Evolutionary conservation across 2,888 invertebrate species (phyloP).

Genomic region (Zygaena filipendulae): DNA sequence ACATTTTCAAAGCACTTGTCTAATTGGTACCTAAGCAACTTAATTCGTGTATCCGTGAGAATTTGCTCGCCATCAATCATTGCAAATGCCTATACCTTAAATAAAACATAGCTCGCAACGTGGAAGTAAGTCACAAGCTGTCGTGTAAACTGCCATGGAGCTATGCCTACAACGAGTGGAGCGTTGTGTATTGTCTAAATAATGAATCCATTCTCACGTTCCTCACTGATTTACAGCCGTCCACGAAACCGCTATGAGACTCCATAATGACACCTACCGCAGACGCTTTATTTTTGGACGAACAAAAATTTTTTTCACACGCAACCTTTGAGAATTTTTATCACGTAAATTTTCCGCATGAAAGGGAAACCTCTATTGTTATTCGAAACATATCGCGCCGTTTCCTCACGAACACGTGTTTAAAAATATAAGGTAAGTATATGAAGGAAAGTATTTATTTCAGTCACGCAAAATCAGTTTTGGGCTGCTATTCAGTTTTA

Average conservation of each 20-base stretch:
- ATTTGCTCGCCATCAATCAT: no score
- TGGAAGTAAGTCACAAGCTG: no score
- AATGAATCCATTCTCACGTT: slow-evolving; percentile 59
- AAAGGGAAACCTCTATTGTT: slow-evolving; percentile 66
- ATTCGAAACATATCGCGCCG: slow-evolving; percentile 46
- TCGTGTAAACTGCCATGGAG: no score
- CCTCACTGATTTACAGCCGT: slow-evolving; percentile 51
- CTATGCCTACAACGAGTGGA: not conserved
- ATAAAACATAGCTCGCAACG: no score
- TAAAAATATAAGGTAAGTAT: slow-evolving; percentile 35
- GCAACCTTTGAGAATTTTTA: slow-evolving; percentile 60
- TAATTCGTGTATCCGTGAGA: no score
- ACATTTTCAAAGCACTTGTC: no score
- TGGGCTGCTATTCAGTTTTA: no score
- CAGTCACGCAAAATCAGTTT: slow-evolving; percentile 58
- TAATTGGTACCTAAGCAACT: no score
- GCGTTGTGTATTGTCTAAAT: slow-evolving; percentile 40
- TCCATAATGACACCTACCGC: slow-evolving; percentile 62
- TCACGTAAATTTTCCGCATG: slow-evolving; percentile 67
- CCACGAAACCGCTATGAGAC: slow-evolving; percentile 48
- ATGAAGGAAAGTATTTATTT: slow-evolving; percentile 50
- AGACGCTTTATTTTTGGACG: slow-evolving; percentile 59
- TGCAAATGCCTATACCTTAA: no score
- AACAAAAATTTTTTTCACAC: slow-evolving; percentile 61
- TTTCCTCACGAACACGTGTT: slow-evolving; percentile 65